Evolutionary conservation across 2,113 vertebrate genomes (phyloP).

Genomic region (Caretta caretta): DNA sequence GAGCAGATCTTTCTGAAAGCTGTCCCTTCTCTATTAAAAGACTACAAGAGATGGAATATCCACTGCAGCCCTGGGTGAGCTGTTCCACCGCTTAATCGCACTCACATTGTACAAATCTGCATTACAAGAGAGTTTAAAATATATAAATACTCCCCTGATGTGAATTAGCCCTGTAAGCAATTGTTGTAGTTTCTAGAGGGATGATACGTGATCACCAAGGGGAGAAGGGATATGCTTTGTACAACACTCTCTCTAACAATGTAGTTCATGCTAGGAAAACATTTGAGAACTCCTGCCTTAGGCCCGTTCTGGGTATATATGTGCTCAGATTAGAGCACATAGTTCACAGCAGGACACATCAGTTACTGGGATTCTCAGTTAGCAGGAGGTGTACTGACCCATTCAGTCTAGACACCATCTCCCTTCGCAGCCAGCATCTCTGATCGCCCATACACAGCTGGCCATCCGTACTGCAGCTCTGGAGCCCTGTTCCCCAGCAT

Average conservation of each 20-base stretch:
- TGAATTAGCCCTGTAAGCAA: neutral
- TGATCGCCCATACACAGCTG: neutral
- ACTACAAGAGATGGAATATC: neutral
- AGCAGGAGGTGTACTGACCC: neutral
- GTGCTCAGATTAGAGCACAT: neutral
- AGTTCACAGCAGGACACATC: neutral
- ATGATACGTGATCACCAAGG: neutral
- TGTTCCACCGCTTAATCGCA: neutral
- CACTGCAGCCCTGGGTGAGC: neutral
- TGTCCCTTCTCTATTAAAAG: neutral
- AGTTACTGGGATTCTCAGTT: neutral
- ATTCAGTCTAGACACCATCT: neutral
- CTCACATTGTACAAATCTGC: neutral
- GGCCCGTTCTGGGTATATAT: neutral
- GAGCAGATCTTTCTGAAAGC: neutral
- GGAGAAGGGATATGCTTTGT: neutral
- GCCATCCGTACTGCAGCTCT: too few relatives aligned
- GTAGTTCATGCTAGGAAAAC: neutral
- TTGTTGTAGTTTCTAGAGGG: neutral
- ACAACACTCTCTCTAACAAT: neutral
- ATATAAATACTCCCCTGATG: neutral
- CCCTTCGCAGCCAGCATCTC: neutral
- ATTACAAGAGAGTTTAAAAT: neutral
- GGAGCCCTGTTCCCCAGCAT: neutral
- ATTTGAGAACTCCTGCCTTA: neutral